Evolutionary conservation across 2,888 invertebrate genomes (phyloP).

Genomic region (Cacoxenus indagator): DNA sequence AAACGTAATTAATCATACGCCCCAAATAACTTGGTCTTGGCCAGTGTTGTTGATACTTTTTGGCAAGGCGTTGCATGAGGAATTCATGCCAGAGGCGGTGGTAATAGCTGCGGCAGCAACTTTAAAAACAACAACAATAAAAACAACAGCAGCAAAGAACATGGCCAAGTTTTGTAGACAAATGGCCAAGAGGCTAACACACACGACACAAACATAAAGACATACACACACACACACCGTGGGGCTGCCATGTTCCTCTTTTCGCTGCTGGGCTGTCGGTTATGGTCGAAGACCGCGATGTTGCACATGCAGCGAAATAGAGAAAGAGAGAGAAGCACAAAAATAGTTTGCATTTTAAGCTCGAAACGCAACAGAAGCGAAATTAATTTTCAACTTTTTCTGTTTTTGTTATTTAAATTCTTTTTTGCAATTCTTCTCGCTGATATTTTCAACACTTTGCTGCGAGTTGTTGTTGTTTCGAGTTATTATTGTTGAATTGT

Average conservation of each 20-base stretch:
- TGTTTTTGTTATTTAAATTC: background rate
- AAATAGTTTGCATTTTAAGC: no score
- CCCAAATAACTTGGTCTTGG: slow-evolving; percentile 52
- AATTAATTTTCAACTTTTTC: slow-evolving; percentile 11
- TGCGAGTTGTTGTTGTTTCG: background rate
- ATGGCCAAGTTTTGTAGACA: slow-evolving; percentile 50
- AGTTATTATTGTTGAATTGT: background rate
- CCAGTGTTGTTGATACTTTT: background rate
- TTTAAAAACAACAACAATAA: background rate
- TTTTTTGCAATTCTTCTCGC: background rate
- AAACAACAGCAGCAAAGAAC: slow-evolving; percentile 20
- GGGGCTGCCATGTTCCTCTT: background rate
- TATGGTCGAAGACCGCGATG: background rate
- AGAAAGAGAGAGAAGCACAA: background rate
- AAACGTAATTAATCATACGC: slow-evolving; percentile 56
- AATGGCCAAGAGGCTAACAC: slow-evolving; percentile 53
- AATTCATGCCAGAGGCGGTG: slow-evolving; percentile 16
- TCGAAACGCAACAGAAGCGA: no score
- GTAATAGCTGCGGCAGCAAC: background rate
- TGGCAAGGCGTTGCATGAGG: slow-evolving; percentile 18
- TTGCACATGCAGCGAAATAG: background rate
- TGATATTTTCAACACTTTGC: background rate
- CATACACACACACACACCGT: background rate
- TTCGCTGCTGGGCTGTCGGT: background rate
- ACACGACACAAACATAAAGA: background rate